Base-by-base conservation (phyloP, 2,888 invertebrate genomes). In the Rotaria socialis region DNA sequence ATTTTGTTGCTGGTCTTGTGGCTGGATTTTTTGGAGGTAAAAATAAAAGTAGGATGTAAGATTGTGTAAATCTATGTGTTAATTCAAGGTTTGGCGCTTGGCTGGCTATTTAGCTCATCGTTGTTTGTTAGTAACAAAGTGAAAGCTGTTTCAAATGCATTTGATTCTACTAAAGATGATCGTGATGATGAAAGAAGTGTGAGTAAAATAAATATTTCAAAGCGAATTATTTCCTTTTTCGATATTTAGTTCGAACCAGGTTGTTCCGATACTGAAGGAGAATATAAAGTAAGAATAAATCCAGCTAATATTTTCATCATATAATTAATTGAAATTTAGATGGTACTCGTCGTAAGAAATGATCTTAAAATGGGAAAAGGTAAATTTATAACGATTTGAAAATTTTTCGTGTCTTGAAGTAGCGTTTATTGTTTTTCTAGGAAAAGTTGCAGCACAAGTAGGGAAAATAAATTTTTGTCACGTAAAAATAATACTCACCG, bases 341-440 rank as follows among this genome's bases (percentile, higher is more conserved):
- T 97, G 92, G 94, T 96, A 11, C 91, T 97, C 88, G 94, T 96
- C 5, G 94, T 96, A 10, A 92, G 96, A 89, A 95, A 94, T 90
- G 97, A 97, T 89, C 92, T 97, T 7, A 95, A 95, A 91, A 97
- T 97, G 97, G 94, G 95, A 24, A 96, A 96, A 92, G 91, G 85
- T 96, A 75, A 43, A 24, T 22, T 22, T 22, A 35, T 35, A 35
- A 35, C 35, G 35, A 35, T 35, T 35, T 35, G 14, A 50, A 14
- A 50, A 50, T 50, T 14, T 14, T 50, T 50, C 14, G 10, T 50
- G 50, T 50, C 14, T 14, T 11, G 0, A 11, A 50, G 14, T 50
- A 14, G 8, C 8, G 8, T 50, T 50, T 14, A 50, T 50, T 50
- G 50, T 50, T 55, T 55, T 5, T 67, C 16, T 67, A 67, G 67